Conservation (phyloP, 2,113 vertebrate species). For the Mesitornis unicolor region DNA sequence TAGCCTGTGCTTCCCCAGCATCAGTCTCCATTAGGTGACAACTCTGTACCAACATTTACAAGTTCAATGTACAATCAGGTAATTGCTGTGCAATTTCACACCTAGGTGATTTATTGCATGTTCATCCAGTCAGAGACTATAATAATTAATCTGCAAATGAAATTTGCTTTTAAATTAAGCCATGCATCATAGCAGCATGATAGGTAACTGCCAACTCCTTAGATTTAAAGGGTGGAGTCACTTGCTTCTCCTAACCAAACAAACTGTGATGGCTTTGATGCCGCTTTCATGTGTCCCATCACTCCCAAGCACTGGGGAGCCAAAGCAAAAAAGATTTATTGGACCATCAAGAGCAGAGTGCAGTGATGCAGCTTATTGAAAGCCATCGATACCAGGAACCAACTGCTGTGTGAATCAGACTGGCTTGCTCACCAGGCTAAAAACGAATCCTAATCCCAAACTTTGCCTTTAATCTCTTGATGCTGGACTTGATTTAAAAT, state of each 20-base stretch:
- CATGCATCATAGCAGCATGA: not conserved
- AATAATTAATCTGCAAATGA: slow-evolving; percentile 51
- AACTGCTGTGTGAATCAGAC: not conserved
- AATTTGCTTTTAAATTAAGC: slow-evolving; percentile 27
- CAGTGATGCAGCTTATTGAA: not conserved
- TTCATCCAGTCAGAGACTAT: not conserved
- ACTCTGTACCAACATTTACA: not conserved
- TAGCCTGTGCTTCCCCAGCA: not conserved
- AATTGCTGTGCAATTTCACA: slow-evolving; percentile 25
- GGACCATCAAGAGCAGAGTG: not conserved
- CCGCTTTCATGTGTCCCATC: not conserved
- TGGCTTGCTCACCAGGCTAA: not conserved
- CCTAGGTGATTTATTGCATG: slow-evolving; percentile 13
- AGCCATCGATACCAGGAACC: not conserved
- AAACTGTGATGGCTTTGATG: not conserved
- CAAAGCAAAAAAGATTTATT: not conserved
- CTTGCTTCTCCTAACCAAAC: not conserved
- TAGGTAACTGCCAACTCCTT: not conserved
- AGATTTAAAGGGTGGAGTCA: not conserved
- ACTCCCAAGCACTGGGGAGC: not conserved
- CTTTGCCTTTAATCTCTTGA: not conserved
- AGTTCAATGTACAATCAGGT: not conserved
- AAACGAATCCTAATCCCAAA: not conserved
- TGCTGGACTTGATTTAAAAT: not conserved
- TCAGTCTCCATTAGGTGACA: slow-evolving; percentile 18